phyloP scores from a whole-genome alignment of 2,888 invertebrate species.

The Monopis laevigella region DNA sequence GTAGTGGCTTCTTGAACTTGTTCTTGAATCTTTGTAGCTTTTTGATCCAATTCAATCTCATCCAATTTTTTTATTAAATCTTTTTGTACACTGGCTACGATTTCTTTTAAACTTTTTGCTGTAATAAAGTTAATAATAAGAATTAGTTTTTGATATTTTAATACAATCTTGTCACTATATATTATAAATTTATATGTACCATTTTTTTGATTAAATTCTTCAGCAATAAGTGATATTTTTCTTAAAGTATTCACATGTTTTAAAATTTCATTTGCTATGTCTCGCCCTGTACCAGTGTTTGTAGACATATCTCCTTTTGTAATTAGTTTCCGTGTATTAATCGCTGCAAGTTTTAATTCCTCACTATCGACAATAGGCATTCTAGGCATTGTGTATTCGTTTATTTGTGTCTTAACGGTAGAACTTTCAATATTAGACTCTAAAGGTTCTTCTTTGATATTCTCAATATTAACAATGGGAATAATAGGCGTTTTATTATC shows the following conservation, averaged over 20 bases:
- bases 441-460: too few species aligned
- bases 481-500: too few species aligned
- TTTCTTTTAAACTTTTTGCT: slow-evolving; percentile 58
- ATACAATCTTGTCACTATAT: background rate
- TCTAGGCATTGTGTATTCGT: too few species aligned
- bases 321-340: slow-evolving; percentile 24
- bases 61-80: slow-evolving; percentile 51
- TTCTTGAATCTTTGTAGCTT: slow-evolving; percentile 19
- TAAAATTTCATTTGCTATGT: slow-evolving; percentile 45
- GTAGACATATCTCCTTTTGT: slow-evolving; percentile 36
- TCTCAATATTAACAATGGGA: too few species aligned
- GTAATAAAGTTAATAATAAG: slow-evolving; percentile 20
- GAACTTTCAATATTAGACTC: too few species aligned
- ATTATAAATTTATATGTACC: slow-evolving; percentile 26
- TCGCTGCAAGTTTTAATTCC: slow-evolving; percentile 33
- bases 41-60: slow-evolving; percentile 41
- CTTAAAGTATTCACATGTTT: slow-evolving; percentile 45
- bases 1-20: background rate
- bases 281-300: slow-evolving; percentile 40
- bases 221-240: slow-evolving; percentile 56
- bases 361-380: slow-evolving; percentile 51
- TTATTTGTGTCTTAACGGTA: too few species aligned
- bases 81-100: slow-evolving; percentile 54
- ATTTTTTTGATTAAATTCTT: slow-evolving; percentile 58
- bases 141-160: slow-evolving; percentile 3